phyloP scores from a whole-genome alignment of 2,113 vertebrate genomes.

The Microcebus griseorufus region DNA sequence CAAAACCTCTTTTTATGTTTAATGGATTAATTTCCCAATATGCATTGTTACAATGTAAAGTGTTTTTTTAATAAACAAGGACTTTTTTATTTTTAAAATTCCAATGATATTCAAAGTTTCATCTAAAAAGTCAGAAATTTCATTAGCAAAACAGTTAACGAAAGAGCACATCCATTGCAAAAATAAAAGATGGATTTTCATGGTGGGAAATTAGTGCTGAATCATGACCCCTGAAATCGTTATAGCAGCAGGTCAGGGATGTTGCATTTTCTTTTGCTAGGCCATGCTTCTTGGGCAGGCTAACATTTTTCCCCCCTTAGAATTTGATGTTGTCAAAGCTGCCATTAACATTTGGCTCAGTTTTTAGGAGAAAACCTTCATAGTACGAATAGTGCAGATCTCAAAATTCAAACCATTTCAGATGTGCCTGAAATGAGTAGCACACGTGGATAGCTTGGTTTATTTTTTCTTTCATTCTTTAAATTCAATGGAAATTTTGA shows the following conservation, averaged over 20 bases:
- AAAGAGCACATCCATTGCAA: constrained; percentile 39
- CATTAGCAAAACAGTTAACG: constrained; percentile 75
- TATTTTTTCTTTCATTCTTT: constrained; percentile 7
- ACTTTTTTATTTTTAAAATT: constrained; percentile 29
- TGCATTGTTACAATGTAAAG: background rate
- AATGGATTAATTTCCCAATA: background rate
- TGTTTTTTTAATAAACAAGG: background rate
- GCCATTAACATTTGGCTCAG: constrained; percentile 64
- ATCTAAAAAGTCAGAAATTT: constrained; percentile 55
- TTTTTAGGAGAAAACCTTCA: constrained; percentile 62
- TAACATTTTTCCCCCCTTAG: constrained; percentile 17
- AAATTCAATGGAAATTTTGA: constrained; percentile 68
- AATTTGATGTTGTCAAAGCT: constrained; percentile 43
- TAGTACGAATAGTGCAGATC: constrained; percentile 76
- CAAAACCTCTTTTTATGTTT: background rate
- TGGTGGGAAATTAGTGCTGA: constrained; percentile 6
- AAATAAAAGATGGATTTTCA: constrained; percentile 64
- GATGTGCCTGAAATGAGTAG: constrained; percentile 13
- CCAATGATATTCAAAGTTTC: constrained; percentile 70
- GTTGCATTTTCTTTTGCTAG: background rate
- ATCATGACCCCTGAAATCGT: constrained; percentile 38
- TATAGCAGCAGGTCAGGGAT: background rate
- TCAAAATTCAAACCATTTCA: constrained; percentile 68
- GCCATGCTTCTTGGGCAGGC: constrained; percentile 47
- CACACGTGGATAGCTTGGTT: background rate